These are phyloP conservation scores for Gallinago media DNA, from an alignment of 2,113 vertebrate genomes.

Conservation along the genomic window DNA sequence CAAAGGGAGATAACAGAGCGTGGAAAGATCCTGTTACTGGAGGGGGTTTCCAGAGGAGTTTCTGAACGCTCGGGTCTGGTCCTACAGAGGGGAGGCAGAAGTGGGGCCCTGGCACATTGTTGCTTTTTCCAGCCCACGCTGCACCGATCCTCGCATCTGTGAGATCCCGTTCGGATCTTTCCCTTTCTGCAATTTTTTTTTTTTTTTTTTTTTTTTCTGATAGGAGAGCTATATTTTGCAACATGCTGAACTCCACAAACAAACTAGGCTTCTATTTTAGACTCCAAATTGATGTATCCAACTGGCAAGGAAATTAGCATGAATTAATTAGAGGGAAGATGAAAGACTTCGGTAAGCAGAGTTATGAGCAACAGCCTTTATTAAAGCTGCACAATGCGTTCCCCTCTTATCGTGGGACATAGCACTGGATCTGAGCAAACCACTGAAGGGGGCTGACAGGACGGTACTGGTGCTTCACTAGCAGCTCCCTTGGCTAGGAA, in stretches of 20 bases:
- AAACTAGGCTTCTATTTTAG: slow-evolving; percentile 63
- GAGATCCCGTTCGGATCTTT: accelerated
- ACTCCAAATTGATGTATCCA: slow-evolving; percentile 63
- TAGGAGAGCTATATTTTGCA: slow-evolving; percentile 36
- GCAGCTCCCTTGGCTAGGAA: neutral
- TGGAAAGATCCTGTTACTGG: neutral
- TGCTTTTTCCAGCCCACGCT: neutral
- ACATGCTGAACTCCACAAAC: slow-evolving; percentile 18
- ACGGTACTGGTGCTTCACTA: neutral
- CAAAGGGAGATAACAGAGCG: neutral
- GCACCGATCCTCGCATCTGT: accelerated
- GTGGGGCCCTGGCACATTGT: neutral
- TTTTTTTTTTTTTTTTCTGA: neutral
- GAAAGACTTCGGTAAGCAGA: slow-evolving; percentile 33
- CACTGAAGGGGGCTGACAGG: neutral
- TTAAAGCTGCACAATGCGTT: slow-evolving; percentile 39
- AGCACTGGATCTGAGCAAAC: neutral
- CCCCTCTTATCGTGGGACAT: neutral
- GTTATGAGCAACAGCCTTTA: slow-evolving; percentile 49
- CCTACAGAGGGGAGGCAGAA: neutral
- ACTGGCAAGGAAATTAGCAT: slow-evolving; percentile 66
- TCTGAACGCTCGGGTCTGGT: neutral
- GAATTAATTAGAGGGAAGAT: slow-evolving; percentile 68
- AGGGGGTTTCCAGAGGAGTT: neutral
- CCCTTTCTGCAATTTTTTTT: neutral